phyloP scores from a whole-genome alignment of 2,888 invertebrate species.

The Digitonthophagus gazella region DNA sequence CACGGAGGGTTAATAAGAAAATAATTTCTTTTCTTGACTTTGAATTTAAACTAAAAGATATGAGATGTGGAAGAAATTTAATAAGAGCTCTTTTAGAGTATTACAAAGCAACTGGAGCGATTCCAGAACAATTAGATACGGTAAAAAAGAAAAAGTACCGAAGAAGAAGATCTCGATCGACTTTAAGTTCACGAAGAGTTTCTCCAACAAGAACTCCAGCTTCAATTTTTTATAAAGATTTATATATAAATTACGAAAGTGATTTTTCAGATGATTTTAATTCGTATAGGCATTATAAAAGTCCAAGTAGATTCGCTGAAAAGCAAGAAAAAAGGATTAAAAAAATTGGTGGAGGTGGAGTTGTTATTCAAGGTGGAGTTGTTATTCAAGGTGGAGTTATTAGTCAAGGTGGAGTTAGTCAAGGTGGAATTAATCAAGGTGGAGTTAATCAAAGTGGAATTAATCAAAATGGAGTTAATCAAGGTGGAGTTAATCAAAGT shows the following conservation, averaged over 20 bases:
- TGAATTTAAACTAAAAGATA: slow-evolving; percentile 63
- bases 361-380: slow-evolving; percentile 24
- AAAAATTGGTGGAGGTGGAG: slow-evolving; percentile 15
- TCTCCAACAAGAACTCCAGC: slow-evolving; percentile 54
- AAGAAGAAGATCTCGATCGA: slow-evolving; percentile 41
- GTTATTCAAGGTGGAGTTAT: slow-evolving; percentile 28
- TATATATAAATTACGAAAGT: slow-evolving; percentile 57
- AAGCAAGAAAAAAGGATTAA: slow-evolving; percentile 20
- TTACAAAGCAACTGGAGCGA: slow-evolving; percentile 71
- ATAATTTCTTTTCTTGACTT: slow-evolving; percentile 38
- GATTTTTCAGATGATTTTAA: slow-evolving; percentile 53
- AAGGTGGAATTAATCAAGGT: too few species aligned
- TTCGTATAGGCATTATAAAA: slow-evolving; percentile 40
- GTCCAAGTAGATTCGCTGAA: slow-evolving; percentile 35
- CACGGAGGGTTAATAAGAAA: too few species aligned
- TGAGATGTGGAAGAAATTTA: slow-evolving; percentile 74
- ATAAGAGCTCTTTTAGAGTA: slow-evolving; percentile 76
- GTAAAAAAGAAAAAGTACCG: slow-evolving; percentile 36
- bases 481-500: too few species aligned
- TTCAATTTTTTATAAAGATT: slow-evolving; percentile 55
- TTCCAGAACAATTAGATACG: slow-evolving; percentile 49
- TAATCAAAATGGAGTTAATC: too few species aligned
- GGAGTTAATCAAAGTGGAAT: too few species aligned
- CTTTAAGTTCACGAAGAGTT: slow-evolving; percentile 49
- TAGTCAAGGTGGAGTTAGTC: slow-evolving; percentile 22